Base-by-base conservation (phyloP, 2,113 vertebrate genomes). In the Scomber scombrus region DNA sequence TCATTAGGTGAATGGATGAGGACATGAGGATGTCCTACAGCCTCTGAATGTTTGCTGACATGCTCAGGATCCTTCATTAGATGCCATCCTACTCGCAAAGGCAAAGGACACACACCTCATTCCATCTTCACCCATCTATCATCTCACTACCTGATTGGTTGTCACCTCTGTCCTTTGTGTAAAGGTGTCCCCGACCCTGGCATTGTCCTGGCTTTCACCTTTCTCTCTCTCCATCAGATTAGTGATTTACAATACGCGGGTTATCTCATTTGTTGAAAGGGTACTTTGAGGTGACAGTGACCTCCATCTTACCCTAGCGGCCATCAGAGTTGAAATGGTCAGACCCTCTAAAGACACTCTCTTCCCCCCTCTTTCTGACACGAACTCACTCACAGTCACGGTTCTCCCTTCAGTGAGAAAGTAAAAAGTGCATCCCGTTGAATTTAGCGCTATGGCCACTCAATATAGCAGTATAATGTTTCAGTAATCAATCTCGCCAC, bases 71-170 rank as follows among this genome's bases (percentile, higher is more conserved):
- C 18, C 64, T 75, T 81, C 68, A 72, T 71, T 57, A 79, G 51
- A 61, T 61, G 46, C 11, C 16, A 54, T 66, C 40, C 11, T 50
- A 29, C 12, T 52, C 0, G 0, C 31, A 12, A 57, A 34, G 43
- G 10, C 34, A 72, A 78, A 88, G 75, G 86, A 74, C 83, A 60
- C 3, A 12, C 60, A 49, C 57, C 57, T 10, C 73, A 18, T 85
- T 85, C 29, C 34, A 57, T 85, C 45, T 65, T 75, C 63, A 81
- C 54, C 54, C 85, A 85, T 91, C 75, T 57, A 46, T 90, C 88
- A 79, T 88, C 70, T 66, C 69, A 23, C 26, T 47, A 11, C 80
- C 81, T 81, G 87, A 88, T 87, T 88, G 86, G 61, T 67, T 92
- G 80, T 90, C 81, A 84, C 82, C 80, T 84, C 51, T 54, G 62